Evolutionary conservation across 2,888 invertebrate genomes (phyloP), one percentile per base, ranked within the genome.

Genomic region (Epinotia bilunana): DNA sequence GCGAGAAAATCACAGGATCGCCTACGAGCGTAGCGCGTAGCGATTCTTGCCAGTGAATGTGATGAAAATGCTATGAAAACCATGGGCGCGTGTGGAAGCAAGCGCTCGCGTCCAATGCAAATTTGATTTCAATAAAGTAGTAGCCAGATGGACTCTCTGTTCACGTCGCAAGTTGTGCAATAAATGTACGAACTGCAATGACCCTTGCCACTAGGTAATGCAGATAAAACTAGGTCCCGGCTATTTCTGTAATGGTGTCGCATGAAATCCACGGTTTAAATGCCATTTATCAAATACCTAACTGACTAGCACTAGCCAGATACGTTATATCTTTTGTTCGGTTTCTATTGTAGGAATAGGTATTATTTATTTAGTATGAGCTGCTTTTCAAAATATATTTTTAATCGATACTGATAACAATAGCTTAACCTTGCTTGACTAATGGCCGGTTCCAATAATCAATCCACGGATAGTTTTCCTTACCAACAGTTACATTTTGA

Each of bases 151-250:
- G 53, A 53, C 49, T 49, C 49, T 49, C 16, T 53, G n/a, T n/a
- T n/a, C 53, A 53, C n/a, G 7, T 53, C 53, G 53, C 11, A 18
- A 20, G 57, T 61, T 80, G 81, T 80, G 76, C 79, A 16, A 16
- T 33, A 65, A 55, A 65, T 60, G 72, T 68, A 73, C 62, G 60
- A 68, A 73, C 69, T 87, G 86, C 86, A 88, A 79, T 86, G 86
- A 86, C 86, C 86, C 87, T 80, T 86, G 79, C 79, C 78, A 80
- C 80, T 74, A 77, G 77, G 80, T 79, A 82, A 83, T 83, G 83
- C 81, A 84, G 83, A 83, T 80, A 84, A 80, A 89, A 85, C 83
- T 86, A 84, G 88, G 86, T 86, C 84, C 85, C 74, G 76, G 80
- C 84, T 89, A 88, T 88, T 89, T 79, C 83, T 80, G 81, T 84